Base-by-base conservation (phyloP, 2,797 vertebrate genomes). In the Bufotes viridis region DNA sequence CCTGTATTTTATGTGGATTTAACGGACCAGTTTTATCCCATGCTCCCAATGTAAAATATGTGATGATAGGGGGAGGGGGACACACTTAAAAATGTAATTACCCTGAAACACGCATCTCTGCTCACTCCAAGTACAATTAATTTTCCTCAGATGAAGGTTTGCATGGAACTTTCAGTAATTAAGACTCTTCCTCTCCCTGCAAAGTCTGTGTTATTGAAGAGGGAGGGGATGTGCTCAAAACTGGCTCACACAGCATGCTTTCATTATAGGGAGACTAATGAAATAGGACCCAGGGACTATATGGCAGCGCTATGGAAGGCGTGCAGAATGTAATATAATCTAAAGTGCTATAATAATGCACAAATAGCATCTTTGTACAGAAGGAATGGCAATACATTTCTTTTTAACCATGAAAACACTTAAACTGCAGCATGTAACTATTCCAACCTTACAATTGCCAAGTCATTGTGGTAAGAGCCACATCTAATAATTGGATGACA, bases 11-110 rank as follows among this genome's bases (percentile, higher is more conserved):
- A 60, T 60, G 18, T 74, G 24, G 20, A 67, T 53, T 86, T 70
- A 70, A 78, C n/a, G 29, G 61, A 74, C 79, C 17, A 78, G 86
- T 75, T 81, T 53, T 58, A 70, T 61, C n/a, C 72, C 20, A 24
- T 58, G 26, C 26, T 78, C 53, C 61, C 53, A 65, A 61, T 78
- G 20, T 78, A 83, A 65, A 67, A 84, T 78, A 82, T 53, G 12
- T 18, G 74, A 42, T 70, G 79, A 63, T 63, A 51, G 61, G 81
- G 61, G 80, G 81, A 29, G 61, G 80, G 34, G 60, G 78, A 55
- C 26, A 15, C 53, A 78, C 58, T 49, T 87, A 84, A 78, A 82
- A 87, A 87, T 87, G 75, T 82, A 87, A 87, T 87, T 87, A 87
- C 58, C 69, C 80, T 87, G 81, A 87, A 84, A 87, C 87, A 75